Evolutionary conservation across 2,797 vertebrate genomes (phyloP).

Genomic region (Setipinna tenuifilis): DNA sequence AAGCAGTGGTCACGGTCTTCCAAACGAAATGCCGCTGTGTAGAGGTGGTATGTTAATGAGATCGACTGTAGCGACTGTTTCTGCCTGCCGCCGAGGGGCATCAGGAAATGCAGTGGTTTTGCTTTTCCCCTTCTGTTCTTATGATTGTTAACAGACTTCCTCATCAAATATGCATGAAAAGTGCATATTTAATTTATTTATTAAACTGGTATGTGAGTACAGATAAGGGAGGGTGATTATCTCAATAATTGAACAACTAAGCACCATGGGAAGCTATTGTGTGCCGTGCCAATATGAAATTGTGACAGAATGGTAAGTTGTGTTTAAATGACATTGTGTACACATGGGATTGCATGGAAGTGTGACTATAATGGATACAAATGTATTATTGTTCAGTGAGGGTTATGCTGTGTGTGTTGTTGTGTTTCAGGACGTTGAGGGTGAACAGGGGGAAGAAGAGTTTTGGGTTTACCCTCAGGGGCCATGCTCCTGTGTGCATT

Average conservation of each 20-base stretch:
- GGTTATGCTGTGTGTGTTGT: not conserved
- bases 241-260: slow-evolving; percentile 19
- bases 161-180: slow-evolving; percentile 10
- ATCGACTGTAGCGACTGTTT: not conserved
- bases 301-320: not conserved
- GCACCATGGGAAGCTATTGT: not conserved
- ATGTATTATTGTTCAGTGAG: not conserved
- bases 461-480: slow-evolving; percentile 94
- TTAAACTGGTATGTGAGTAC: not conserved
- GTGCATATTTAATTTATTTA: not conserved
- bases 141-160: not conserved
- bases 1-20: not conserved
- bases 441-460: slow-evolving; percentile 95
- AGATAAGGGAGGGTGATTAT: not conserved
- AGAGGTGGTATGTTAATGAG: not conserved
- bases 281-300: not conserved
- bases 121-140: slow-evolving; percentile 15
- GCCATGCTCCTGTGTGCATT: slow-evolving; percentile 95
- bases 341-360: not conserved
- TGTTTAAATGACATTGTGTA: not conserved
- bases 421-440: slow-evolving; percentile 82
- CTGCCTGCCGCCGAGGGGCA: not conserved
- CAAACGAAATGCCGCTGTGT: too few species aligned
- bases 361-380: not conserved
- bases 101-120: slow-evolving; percentile 14